These are phyloP conservation scores for Sminthurides bifidus DNA, from an alignment of 1,140 invertebrate genomes.

Conservation along the genomic window DNA sequence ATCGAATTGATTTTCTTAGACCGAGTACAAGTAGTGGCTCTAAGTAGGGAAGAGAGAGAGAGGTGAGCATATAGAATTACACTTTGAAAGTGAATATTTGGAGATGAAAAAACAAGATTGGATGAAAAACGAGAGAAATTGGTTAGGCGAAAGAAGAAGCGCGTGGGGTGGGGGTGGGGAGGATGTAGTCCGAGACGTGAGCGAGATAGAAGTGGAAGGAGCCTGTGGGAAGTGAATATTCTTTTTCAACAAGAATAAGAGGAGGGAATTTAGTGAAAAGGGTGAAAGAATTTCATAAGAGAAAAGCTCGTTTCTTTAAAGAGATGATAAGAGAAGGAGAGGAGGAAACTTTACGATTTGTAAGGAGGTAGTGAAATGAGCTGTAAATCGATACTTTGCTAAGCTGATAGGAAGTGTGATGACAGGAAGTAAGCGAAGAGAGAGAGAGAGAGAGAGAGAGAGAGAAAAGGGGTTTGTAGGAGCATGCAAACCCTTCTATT, in stretches of 20 bases:
- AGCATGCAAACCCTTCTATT: too few species aligned
- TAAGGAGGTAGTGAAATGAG: constrained; percentile 3
- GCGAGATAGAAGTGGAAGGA: not conserved
- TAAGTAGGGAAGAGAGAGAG: too few species aligned
- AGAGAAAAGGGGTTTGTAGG: not conserved
- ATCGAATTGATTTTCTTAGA: too few species aligned
- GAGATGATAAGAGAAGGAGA: not conserved
- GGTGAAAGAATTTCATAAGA: not conserved
- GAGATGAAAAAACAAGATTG: too few species aligned
- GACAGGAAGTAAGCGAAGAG: not conserved
- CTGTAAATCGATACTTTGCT: not conserved
- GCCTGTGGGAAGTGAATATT: not conserved
- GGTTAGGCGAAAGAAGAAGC: too few species aligned
- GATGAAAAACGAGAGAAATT: too few species aligned
- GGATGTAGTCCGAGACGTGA: too few species aligned
- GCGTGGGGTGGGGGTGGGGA: too few species aligned
- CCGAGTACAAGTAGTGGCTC: too few species aligned
- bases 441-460: not conserved
- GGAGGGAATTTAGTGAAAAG: not conserved
- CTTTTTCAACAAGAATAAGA: not conserved
- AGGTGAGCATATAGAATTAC: too few species aligned
- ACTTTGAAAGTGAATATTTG: too few species aligned
- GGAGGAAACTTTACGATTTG: not conserved
- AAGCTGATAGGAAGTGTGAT: not conserved
- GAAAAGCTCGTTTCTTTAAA: not conserved